phyloP scores from a whole-genome alignment of 37 sponge, comb jelly and placozoan genomes.

The Spongilla lacustris region DNA sequence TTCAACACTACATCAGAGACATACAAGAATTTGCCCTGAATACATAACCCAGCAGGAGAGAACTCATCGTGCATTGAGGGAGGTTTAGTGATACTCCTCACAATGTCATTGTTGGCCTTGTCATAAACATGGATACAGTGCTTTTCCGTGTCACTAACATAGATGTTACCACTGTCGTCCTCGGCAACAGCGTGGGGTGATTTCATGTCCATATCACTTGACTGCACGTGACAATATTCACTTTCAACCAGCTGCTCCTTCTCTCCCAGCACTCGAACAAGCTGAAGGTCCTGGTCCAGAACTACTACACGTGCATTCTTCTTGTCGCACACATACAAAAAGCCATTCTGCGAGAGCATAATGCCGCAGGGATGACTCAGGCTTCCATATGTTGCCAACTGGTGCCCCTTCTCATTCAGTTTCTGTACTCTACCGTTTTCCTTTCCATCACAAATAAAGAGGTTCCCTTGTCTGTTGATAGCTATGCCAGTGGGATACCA shows the following conservation, averaged over 20 bases:
- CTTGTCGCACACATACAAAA: conserved; percentile 40
- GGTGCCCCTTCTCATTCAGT: conserved; percentile 8
- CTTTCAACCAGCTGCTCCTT: neutral
- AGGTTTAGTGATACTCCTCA: neutral
- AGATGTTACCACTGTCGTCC: conserved; percentile 8
- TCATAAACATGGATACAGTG: conserved; percentile 22
- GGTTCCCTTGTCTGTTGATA: conserved; percentile 2
- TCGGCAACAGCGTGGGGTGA: conserved; percentile 26
- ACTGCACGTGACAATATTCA: neutral
- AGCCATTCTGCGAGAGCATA: neutral
- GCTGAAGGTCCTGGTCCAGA: conserved; percentile 23
- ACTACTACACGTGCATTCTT: conserved; percentile 8
- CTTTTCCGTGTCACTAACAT: conserved; percentile 14
- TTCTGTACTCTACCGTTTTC: conserved; percentile 36
- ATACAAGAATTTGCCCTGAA: conserved; percentile 25
- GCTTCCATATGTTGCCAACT: neutral
- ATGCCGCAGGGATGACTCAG: conserved; percentile 17
- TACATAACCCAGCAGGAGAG: conserved; percentile 16
- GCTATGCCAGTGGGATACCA: conserved; percentile 35
- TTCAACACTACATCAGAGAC: conserved; percentile 21
- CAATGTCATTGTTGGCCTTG: neutral
- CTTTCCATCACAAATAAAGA: conserved; percentile 34
- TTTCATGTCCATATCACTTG: neutral
- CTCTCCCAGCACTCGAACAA: neutral
- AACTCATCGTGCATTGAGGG: conserved; percentile 1